Evolutionary conservation across 1,140 invertebrate species (phyloP).

Genomic region (Cydia pomonella): DNA sequence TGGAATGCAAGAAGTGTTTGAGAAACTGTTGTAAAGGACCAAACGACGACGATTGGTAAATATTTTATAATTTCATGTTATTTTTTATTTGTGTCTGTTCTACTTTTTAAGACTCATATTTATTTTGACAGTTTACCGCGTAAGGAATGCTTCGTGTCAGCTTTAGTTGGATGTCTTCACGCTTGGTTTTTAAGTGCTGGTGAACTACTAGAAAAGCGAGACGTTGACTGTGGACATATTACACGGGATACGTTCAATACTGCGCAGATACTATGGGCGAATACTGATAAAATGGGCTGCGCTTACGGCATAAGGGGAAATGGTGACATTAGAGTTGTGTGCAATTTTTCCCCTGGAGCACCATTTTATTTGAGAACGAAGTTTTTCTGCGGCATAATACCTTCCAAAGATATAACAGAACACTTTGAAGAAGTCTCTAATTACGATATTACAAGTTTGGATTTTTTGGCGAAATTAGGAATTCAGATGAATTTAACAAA

Average conservation of each 20-base stretch:
- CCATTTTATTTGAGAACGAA: slow-evolving; percentile 58
- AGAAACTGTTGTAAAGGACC: slow-evolving; percentile 52
- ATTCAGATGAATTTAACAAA: slow-evolving; percentile 4
- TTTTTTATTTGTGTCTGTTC: slow-evolving; percentile 41
- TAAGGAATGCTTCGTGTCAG: slow-evolving; percentile 60
- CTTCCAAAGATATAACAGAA: slow-evolving; percentile 43
- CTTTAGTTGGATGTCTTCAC: slow-evolving; percentile 67
- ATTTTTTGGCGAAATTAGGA: slow-evolving; percentile 17
- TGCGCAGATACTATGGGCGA: slow-evolving; percentile 66
- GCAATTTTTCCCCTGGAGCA: slow-evolving; percentile 69
- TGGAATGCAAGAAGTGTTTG: slow-evolving; percentile 69
- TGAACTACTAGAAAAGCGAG: slow-evolving; percentile 46
- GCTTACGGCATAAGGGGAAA: slow-evolving; percentile 54
- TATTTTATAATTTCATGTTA: slow-evolving; percentile 33
- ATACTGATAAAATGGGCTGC: slow-evolving; percentile 68
- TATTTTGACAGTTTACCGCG: slow-evolving; percentile 55
- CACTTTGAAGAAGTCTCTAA: slow-evolving; percentile 25
- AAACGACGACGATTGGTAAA: slow-evolving; percentile 27
- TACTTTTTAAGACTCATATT: not conserved
- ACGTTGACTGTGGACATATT: slow-evolving; percentile 62
- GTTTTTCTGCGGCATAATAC: slow-evolving; percentile 65
- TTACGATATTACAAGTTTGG: slow-evolving; percentile 43
- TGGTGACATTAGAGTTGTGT: slow-evolving; percentile 65
- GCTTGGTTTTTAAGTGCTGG: slow-evolving; percentile 66
- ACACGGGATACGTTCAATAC: slow-evolving; percentile 54